Evolutionary conservation across 1,140 invertebrate species (phyloP), one percentile per base, ranked within the genome.

Genomic region (Leptinotarsa defecta): DNA sequence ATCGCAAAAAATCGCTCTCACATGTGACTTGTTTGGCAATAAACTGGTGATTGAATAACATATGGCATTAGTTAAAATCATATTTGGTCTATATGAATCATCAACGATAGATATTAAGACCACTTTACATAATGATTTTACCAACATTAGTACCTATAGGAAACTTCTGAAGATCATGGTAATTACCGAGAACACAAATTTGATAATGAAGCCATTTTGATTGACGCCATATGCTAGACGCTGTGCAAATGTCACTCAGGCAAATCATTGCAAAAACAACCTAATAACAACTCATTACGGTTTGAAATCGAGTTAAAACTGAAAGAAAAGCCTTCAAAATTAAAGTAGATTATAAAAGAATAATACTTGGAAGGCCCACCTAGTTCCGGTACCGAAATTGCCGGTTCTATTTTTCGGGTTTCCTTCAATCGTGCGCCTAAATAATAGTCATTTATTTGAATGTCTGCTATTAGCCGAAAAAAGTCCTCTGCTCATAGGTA

Each of bases 311-410:
- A 48, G 17, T 69, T 69, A 48, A 69, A 69, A 69, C 68, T 24
- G 68, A 61, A 48, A 48, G 34, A 71, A 17, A 69, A 69, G 68
- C 48, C 27, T 69, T 69, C 34, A 69, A 48, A 52, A 71, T 71
- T 71, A 71, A 22, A 71, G 20, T 57, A 71, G 69, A 71, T 57
- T 61, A 68, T 68, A 71, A 22, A 71, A 57, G 69, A 57, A 69
- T 43, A 71, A 71, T 71, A 61, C 69, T 57, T 52, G 49, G 69
- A 71, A 71, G 69, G 22, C 48, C 76, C 76, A 68, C 76, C 76
- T 73, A 65, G 76, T 77, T 77, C 76, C 76, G 76, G 73, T 64
- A 17, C 27, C 73, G 1, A 74, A 75, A 77, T 77, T 77, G 73
- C 61, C 48, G 76, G 76, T 75, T 77, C 73, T 77, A 75, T 61